phyloP scores from a whole-genome alignment of 2,113 vertebrate species.

The Pholis gunnellus region DNA sequence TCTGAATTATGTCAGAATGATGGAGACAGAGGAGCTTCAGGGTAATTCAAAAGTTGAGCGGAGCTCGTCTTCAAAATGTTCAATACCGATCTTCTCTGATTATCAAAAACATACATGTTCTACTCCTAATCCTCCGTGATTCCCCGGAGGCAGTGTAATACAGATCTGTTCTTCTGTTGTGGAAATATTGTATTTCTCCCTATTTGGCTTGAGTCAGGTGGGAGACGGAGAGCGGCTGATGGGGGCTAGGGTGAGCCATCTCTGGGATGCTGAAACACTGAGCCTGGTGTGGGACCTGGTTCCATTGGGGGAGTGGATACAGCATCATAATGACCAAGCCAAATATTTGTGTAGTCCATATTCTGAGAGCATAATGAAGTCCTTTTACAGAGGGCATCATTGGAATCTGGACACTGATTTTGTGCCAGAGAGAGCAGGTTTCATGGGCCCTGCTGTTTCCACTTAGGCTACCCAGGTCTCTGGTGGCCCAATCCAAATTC shows the following conservation, averaged over 20 bases:
- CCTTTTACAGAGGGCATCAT: conserved; percentile 80
- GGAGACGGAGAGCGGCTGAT: conserved; percentile 28
- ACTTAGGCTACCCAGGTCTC: conserved; percentile 73
- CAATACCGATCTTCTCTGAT: too few species aligned
- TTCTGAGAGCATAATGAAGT: conserved; percentile 82
- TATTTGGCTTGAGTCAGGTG: conserved; percentile 34
- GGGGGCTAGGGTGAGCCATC: conserved; percentile 35
- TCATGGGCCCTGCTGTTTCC: conserved; percentile 76
- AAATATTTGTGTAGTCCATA: conserved; percentile 83
- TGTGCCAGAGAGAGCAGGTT: conserved; percentile 77
- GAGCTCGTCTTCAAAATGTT: background rate
- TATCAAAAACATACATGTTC: background rate
- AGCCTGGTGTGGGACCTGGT: conserved; percentile 69
- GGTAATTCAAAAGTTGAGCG: background rate
- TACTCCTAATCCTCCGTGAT: background rate
- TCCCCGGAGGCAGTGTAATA: background rate
- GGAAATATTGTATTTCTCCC: conserved; percentile 29
- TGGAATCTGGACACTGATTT: conserved; percentile 80
- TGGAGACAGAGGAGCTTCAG: conserved; percentile 1
- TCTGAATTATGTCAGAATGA: conserved; percentile 56
- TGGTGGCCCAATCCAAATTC: conserved; percentile 67
- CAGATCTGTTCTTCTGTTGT: background rate
- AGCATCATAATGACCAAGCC: conserved; percentile 83
- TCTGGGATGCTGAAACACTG: conserved; percentile 74
- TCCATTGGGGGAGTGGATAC: conserved; percentile 69